Evolutionary conservation across 2,888 invertebrate species (phyloP), one percentile per base, ranked within the genome.

Genomic region (Mythimna vitellina): DNA sequence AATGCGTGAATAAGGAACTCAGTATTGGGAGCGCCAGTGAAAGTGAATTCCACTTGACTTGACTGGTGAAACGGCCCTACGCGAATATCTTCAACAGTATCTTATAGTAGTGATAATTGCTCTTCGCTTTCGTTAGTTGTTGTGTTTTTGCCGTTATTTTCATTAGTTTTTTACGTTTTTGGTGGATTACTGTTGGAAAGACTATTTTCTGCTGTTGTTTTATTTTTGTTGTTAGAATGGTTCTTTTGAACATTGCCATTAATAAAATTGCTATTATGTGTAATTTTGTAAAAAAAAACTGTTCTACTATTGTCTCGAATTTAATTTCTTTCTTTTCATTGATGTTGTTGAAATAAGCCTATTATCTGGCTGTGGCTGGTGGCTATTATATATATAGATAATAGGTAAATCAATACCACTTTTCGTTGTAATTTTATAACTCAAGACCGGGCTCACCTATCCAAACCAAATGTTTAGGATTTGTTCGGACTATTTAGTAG

Each of bases 1-100:
- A 66, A 70, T 54, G 67, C 61, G 60, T 70, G 62, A 65, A 80
- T 78, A 77, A 82, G 80, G 78, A 79, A 82, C 80, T 66, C 60
- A n/a, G 65, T 73, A 69, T 66, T 69, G 84, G 86, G 88, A 82
- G 87, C 75, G 86, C 65, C 62, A 81, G 90, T 82, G 92, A 92
- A 91, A 92, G 92, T 90, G 87, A 80, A 92, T 91, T 89, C 91
- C 88, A 78, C 72, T 76, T 81, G 76, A 75, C 69, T 76, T 78
- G 79, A 70, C 76, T 76, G 81, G 84, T 73, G 81, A 80, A 83
- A 79, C 81, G 73, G 87, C 89, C 88, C 88, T 88, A 88, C 85
- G 86, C 86, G 74, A 88, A 87, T 88, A 83, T 85, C 73, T 74
- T 70, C 73, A 25, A 67, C 22, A 68, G 67, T 54, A 71, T 76